Base-by-base conservation (phyloP, 1,140 invertebrate species). In the Hesperophylax magnus region DNA sequence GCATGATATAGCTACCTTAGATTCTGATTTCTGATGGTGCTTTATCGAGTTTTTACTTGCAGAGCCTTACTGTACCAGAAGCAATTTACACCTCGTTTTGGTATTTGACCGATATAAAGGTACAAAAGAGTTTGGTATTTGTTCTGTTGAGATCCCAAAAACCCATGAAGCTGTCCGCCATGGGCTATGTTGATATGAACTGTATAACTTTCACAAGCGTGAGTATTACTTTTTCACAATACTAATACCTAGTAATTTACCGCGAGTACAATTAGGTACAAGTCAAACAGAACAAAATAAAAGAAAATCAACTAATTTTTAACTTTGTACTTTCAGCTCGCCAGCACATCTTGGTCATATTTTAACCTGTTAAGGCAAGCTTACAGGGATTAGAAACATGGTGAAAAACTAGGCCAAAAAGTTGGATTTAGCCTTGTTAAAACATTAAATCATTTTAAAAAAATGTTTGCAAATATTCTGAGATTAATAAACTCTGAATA, bases 101-200 rank as follows among this genome's bases (percentile, higher is more conserved):
- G 88, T 79, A 85, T 3, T 80, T 87, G 39, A 86, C 87, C 15
- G 86, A 86, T 76, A 77, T 76, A 7, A 82, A 86, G 56, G 85
- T 84, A 0, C 88, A 88, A 78, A 87, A 85, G 61, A 86, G 52
- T 85, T 56, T 88, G 58, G 52, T 86, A 6, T 86, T 89, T 77
- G 81, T 89, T 7, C 86, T 89, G 74, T 85, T 86, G 80, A 82
- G 87, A 6, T 85, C 87, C n/a, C 89, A 89, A 74, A 88, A 86
- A 76, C 87, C 88, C 0, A 87, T 89, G 24, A 69, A 78, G 56
- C 83, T 87, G 3, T 86, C 86, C 7, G 88, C 86, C 0, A 88
- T 88, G 27, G 87, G 87, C 7, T 88, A 87, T 75, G 77, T 88
- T 24, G 82, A 77, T 31, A 88, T 90, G 88, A 88, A 90, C 75